Percentiles rank a stretch among this genome's conserved stretches.
Evolutionary conservation across 2,113 vertebrate species (phyloP).

Genomic region (Neotoma lepida): DNA sequence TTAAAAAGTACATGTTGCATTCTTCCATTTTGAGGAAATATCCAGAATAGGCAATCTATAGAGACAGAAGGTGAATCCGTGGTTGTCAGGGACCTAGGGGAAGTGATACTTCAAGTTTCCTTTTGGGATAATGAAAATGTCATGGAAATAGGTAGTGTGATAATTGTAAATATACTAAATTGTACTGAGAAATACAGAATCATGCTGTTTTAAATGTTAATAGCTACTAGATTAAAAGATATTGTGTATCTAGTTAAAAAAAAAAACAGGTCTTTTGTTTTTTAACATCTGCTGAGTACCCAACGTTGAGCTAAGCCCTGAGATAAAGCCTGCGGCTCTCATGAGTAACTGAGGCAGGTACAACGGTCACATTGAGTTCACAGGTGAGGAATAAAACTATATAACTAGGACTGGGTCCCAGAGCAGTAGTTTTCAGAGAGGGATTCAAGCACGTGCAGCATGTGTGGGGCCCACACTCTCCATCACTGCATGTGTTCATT

Average conservation of each 20-base stretch:
- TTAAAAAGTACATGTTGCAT: not conserved
- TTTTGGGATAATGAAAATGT: not conserved
- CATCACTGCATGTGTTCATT: not conserved
- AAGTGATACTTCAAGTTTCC: not conserved
- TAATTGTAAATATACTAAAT: not conserved
- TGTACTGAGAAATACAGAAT: not conserved
- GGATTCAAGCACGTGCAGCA: not conserved
- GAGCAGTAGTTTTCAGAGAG: not conserved
- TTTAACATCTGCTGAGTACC: not conserved
- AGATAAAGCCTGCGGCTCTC: not conserved
- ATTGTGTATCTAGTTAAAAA: not conserved
- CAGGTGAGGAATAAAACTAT: not conserved
- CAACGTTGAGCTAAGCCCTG: not conserved
- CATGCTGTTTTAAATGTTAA: slow-evolving; percentile 8
- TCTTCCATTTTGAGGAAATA: not conserved
- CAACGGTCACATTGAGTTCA: not conserved
- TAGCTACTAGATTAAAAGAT: not conserved
- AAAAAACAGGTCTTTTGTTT: not conserved
- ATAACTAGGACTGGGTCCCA: not conserved
- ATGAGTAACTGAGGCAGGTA: not conserved
- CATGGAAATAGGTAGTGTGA: not conserved
- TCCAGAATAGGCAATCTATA: not conserved
- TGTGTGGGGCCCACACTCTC: not conserved
- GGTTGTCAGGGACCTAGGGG: not conserved
- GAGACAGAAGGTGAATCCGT: not conserved